A percentile compares a stretch with the other conserved stretches of the same genome.
Conservation (phyloP, 2,797 vertebrate genomes). For the Rhinophrynus dorsalis region DNA sequence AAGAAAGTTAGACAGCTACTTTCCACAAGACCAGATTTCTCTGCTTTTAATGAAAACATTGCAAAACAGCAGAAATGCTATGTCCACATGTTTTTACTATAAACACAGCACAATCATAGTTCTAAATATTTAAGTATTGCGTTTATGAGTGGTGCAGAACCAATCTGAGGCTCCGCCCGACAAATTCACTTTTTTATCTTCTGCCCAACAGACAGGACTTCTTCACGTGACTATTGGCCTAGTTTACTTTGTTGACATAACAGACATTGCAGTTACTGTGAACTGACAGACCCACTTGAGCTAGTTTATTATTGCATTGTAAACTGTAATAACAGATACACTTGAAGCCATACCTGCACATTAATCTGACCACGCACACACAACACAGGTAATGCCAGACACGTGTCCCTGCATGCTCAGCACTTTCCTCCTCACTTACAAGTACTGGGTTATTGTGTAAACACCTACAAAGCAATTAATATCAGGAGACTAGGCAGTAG, state of each 20-base stretch:
- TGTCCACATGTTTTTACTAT: conserved; percentile 14
- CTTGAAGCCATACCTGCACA: not conserved
- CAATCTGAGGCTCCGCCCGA: not conserved
- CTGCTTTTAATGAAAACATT: conserved; percentile 1
- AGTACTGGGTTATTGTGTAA: too few species aligned
- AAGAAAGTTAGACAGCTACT: too few species aligned
- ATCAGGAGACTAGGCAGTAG: too few species aligned
- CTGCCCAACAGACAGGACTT: not conserved
- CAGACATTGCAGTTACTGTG: conserved; percentile 7
- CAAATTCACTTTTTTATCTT: conserved; percentile 4
- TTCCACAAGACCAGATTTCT: not conserved
- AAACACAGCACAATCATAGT: conserved; percentile 11
- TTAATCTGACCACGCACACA: not conserved
- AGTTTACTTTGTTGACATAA: conserved; percentile 19
- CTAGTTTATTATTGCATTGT: not conserved
- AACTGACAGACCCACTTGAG: not conserved
- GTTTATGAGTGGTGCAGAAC: not conserved
- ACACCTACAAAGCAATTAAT: too few species aligned
- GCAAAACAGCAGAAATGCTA: not conserved
- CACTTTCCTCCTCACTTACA: not conserved
- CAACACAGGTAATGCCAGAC: not conserved
- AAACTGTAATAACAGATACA: not conserved
- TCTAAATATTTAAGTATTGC: conserved; percentile 9
- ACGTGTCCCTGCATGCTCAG: not conserved
- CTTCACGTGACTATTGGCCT: not conserved